These are phyloP conservation scores for Drosophila chauvacae DNA, from an alignment of 1,140 invertebrate genomes.

Conservation along the genomic window DNA sequence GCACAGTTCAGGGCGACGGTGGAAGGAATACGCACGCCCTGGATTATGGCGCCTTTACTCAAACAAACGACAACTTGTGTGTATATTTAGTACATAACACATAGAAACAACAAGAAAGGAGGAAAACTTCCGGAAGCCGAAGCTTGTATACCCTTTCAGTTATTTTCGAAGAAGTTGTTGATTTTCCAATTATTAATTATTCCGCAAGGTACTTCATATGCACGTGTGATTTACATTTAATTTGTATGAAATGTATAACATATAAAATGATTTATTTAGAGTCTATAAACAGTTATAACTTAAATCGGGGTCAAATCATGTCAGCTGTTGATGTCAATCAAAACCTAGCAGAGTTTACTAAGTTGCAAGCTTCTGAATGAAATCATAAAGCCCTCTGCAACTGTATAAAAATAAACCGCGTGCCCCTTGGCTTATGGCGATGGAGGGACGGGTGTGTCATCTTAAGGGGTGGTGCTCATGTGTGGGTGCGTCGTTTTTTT, in stretches of 20 bases:
- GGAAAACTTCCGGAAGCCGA: neutral
- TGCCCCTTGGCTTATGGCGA: neutral
- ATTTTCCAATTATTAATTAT: neutral
- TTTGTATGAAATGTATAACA: neutral
- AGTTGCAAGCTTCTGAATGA: neutral
- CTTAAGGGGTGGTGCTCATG: constrained; percentile 1
- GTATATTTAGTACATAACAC: constrained; percentile 7
- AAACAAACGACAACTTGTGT: constrained; percentile 7
- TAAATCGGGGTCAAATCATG: too few relatives aligned
- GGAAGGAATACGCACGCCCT: neutral
- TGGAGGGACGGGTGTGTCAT: neutral
- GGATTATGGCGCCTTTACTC: constrained; percentile 1
- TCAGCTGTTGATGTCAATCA: neutral
- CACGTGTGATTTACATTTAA: neutral
- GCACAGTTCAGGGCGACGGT: too few relatives aligned
- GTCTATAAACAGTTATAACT: neutral
- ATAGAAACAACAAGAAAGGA: neutral
- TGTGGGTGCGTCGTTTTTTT: constrained; percentile 8
- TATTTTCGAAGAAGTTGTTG: neutral
- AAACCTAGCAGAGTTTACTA: neutral
- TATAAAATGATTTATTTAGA: too few relatives aligned
- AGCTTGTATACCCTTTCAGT: neutral
- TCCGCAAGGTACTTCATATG: neutral
- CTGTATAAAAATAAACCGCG: constrained; percentile 6
- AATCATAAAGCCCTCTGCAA: neutral